Base-by-base conservation (phyloP, 2,113 vertebrate species). In the Lepisosteus osseus region DNA sequence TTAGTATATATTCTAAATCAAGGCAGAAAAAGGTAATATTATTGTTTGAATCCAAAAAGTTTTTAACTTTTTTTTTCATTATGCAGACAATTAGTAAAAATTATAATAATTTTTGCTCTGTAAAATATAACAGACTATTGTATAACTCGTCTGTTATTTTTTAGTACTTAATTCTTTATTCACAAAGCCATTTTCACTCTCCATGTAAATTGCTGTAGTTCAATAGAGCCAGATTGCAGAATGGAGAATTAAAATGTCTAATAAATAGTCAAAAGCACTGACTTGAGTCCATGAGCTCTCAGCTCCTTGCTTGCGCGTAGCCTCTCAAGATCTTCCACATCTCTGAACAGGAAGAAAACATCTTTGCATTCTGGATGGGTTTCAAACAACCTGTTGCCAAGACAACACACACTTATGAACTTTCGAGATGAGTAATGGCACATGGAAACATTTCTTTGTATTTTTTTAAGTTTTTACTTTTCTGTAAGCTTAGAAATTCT, bases 331-430 rank as follows among this genome's bases (percentile, higher is more conserved):
- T 93, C 91, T 85, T 91, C 80, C 80, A 93, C 90, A 7, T 90
- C 89, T 75, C 92, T 84, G 76, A 93, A 93, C 65, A 92, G 84
- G 85, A 93, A 92, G 86, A 93, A 93, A 66, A 92, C 90, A 4
- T 93, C 90, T 75, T 93, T 92, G 84, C 91, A 92, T 79, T 93
- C 91, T 0, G 92, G 91, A 75, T 93, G 92, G 56, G 91, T 92
- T 84, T 93, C 92, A 78, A 93, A 93, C 84, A 93, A 85, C 84
- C 92, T 93, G 89, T 87, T 70, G 59, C 74, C 76, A 87, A 74
- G 76, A 86, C 78, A 81, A 79, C 63, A 74, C 78, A 70, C 57
- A 62, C 9, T 51, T 51, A 51, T 51, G 9, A 51, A 51, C 47
- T 51, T 51, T 51, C 47, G 9, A 29, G 29, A 29, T 29, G 29